These are phyloP conservation scores for Tragelaphus oryx DNA, from an alignment of 2,797 vertebrate species.

Conservation along the genomic window DNA sequence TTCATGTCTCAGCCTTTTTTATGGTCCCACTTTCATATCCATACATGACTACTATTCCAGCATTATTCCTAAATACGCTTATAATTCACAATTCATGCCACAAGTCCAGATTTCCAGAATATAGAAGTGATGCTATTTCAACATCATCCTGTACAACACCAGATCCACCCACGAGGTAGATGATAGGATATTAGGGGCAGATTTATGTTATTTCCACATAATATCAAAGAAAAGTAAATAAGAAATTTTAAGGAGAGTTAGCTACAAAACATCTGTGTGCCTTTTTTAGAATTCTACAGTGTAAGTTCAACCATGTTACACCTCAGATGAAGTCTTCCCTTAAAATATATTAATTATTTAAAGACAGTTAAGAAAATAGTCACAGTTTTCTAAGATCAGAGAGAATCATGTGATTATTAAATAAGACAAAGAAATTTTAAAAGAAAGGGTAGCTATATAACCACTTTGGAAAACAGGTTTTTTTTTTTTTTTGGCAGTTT, in stretches of 20 bases:
- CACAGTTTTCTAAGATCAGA: background rate
- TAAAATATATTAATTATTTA: background rate
- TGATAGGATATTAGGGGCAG: background rate
- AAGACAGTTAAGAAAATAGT: background rate
- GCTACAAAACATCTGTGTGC: background rate
- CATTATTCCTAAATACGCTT: background rate
- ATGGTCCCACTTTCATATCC: background rate
- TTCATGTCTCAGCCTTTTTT: background rate
- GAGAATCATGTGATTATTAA: background rate
- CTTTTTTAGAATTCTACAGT: background rate
- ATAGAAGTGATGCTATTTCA: background rate
- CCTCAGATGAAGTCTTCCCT: background rate
- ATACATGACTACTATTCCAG: background rate
- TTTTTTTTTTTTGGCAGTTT: background rate
- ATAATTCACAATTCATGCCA: background rate
- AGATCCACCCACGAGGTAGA: background rate
- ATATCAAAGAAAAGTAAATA: background rate
- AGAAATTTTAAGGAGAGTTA: background rate
- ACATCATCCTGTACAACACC: background rate
- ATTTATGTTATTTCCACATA: background rate
- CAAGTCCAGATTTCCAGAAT: background rate
- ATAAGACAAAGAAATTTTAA: background rate
- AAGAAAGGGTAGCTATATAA: background rate
- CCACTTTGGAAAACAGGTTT: background rate
- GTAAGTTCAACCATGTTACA: background rate